Evolutionary conservation across 2,797 vertebrate genomes (phyloP), one percentile per base, ranked within the genome.

Genomic region (Sitta carolinensis): DNA sequence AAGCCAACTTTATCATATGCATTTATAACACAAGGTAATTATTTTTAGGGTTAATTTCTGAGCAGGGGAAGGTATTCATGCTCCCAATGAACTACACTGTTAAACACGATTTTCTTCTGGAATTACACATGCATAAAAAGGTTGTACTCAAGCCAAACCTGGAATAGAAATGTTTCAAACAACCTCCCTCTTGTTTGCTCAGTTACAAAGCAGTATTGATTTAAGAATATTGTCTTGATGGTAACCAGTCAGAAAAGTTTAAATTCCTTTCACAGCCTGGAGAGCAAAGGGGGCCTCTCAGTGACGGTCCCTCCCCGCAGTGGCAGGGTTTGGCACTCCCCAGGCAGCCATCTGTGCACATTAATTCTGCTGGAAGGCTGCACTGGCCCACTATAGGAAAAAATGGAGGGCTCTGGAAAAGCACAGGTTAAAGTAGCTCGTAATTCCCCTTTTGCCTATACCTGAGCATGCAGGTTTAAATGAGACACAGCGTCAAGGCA

Each of bases 341-440:
- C 5, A 2, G 32, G 36, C 36, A 70, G 75, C 38, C 50, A 43
- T 25, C 48, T 59, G 58, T 30, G 79, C 50, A 43, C 61, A 13
- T 30, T 29, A 27, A 30, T 18, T 26, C 64, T 34, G 27, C 83
- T 64, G 63, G 67, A 57, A 47, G 38, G 5, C 72, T 40, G 36
- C 43, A 21, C 52, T 11, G 2, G 26, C 55, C 13, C 1, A 0
- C 15, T 6, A 1, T 0, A 29, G 16, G 21, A n/a, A 0, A 2
- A 50, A 58, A 40, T 2, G 0, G 8, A 55, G 19, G 30, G 36
- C 34, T 70, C 50, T 45, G 42, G 45, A 42, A 81, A 57, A 76
- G 36, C 27, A 51, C 1, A 0, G 16, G 43, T 40, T 43, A 43
- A 26, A 1, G 3, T 40, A 74, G 17, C 16, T 34, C 51, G 3